phyloP scores from a whole-genome alignment of 2,797 vertebrate species.

The Hoplostethus atlanticus region DNA sequence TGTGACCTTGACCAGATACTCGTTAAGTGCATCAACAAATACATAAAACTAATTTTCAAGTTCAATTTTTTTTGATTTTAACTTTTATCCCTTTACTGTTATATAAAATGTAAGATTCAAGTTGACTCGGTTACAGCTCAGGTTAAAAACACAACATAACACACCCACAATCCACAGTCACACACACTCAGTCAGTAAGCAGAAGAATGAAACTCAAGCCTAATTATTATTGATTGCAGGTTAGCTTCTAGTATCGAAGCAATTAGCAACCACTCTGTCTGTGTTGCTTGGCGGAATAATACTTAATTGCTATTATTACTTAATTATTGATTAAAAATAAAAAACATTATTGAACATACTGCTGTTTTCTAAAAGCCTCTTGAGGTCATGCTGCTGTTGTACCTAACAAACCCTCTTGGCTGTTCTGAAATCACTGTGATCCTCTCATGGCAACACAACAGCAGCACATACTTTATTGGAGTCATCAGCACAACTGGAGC shows the following conservation, averaged over 20 bases:
- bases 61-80: background rate
- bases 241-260: constrained; percentile 74
- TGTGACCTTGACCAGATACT: constrained; percentile 7
- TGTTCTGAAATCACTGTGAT: too few relatives aligned
- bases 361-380: too few relatives aligned
- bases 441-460: too few relatives aligned
- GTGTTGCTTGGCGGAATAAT: too few relatives aligned
- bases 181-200: constrained; percentile 19
- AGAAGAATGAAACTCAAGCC: constrained; percentile 69
- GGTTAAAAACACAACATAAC: too few relatives aligned
- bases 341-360: too few relatives aligned
- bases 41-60: background rate
- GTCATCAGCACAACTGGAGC: too few relatives aligned
- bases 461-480: too few relatives aligned
- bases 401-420: too few relatives aligned
- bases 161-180: background rate
- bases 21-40: constrained; percentile 1
- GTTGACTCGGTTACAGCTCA: background rate
- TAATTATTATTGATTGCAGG: constrained; percentile 74
- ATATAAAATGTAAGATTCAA: constrained; percentile 3
- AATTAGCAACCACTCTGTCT: constrained; percentile 50
- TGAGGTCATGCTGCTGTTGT: too few relatives aligned
- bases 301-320: too few relatives aligned
- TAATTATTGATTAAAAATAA: too few relatives aligned
- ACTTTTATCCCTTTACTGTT: background rate